Base-by-base conservation (phyloP, 2,797 vertebrate genomes). In the Loriculus beryllinus region DNA sequence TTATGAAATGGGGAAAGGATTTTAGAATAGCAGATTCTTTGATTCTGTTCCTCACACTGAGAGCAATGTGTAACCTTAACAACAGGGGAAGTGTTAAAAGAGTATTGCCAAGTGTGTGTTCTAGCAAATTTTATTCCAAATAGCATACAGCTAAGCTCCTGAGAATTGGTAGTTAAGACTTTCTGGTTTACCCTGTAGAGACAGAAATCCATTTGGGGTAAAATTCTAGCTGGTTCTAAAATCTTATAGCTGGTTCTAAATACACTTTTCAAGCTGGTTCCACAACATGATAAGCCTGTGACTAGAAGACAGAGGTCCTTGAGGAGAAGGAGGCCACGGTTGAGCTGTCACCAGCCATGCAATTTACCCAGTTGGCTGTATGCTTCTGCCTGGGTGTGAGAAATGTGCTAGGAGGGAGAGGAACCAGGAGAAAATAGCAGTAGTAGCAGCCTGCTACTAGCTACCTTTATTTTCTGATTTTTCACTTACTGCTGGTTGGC, bases 291-390 rank as follows among this genome's bases (percentile, higher is more conserved):
- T 65, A 71, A 70, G 14, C 33, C 40, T 67, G 57, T 28, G 15
- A 67, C 33, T 52, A 14, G 45, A 65, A 35, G 45, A 28, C 6
- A 4, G 37, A 57, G 22, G 65, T 72, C 31, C 26, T 45, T 31
- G 33, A 52, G 51, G 16, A 65, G 52, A 18, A 28, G 10, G 39
- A 35, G 45, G 43, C 42, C 49, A 33, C 0, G 1, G 18, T 0
- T 57, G 37, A 42, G 67, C 40, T 54, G 52, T 48, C 9, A 17
- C 42, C 42, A 77, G 19, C 33, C 10, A 62, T 35, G 21, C 26
- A 26, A 8, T 72, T 35, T 35, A 18, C 31, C 45, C 35, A 35
- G 2, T 14, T 2, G 1, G n/a, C 52, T 31, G 8, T 12, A 10
- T 25, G 40, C 19, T 72, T 54, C 26, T 35, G 33, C 7, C 18